Conservation (phyloP, 2,797 vertebrate species). For the Acropternis orthonyx region DNA sequence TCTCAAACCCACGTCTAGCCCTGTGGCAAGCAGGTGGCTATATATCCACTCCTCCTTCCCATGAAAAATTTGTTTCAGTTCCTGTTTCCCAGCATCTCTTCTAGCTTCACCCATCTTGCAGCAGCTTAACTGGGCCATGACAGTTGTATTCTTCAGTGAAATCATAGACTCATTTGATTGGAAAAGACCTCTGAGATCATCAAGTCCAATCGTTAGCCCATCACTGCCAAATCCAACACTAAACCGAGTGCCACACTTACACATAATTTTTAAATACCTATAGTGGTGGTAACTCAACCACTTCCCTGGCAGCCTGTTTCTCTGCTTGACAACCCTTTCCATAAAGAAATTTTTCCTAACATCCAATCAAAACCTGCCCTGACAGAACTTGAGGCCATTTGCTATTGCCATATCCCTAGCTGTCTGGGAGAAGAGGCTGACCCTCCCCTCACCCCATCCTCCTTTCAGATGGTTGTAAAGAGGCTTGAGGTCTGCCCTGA, state of each 20-base stretch:
- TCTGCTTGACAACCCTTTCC: background rate
- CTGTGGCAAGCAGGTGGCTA: background rate
- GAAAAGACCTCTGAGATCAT: background rate
- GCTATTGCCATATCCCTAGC: fast-evolving
- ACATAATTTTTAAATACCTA: background rate
- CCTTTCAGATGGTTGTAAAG: background rate
- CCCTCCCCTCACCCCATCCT: background rate
- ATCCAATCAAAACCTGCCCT: background rate
- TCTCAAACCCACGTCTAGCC: background rate
- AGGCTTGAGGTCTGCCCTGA: background rate
- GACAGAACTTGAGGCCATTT: background rate
- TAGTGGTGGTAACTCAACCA: background rate
- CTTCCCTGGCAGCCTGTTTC: background rate
- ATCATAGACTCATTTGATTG: background rate
- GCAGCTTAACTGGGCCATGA: background rate
- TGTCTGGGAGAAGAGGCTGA: background rate
- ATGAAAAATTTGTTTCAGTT: background rate
- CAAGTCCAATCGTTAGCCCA: background rate
- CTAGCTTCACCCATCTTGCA: background rate
- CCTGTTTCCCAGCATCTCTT: background rate
- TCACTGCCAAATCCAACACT: background rate
- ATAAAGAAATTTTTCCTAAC: background rate
- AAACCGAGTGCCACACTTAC: background rate
- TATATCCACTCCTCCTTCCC: background rate
- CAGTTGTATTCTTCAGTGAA: background rate